Evolutionary conservation across 1,140 invertebrate species (phyloP).

Genomic region (Lasioglossum baleicum): DNA sequence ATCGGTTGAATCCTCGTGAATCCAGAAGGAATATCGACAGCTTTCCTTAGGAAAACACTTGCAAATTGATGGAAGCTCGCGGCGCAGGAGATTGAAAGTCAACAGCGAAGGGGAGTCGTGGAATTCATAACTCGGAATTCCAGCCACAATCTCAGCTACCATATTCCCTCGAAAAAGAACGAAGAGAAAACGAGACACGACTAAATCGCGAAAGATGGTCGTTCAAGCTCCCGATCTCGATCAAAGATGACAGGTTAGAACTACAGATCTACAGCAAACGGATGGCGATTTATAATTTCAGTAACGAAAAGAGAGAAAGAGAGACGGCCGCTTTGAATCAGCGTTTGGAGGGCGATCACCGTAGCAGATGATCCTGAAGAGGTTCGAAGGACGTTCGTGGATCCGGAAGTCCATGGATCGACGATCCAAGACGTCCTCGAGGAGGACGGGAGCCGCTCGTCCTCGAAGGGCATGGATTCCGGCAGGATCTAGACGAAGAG

Average conservation of each 20-base stretch:
- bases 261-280: not conserved
- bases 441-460: slow-evolving; percentile 30
- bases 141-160: not conserved
- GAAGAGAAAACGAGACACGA: too few relatives aligned
- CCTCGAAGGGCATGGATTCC: slow-evolving; percentile 19
- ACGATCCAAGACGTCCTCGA: slow-evolving; percentile 23
- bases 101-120: not conserved
- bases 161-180: not conserved
- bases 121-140: too few relatives aligned
- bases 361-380: not conserved
- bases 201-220: not conserved
- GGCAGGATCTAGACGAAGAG: not conserved
- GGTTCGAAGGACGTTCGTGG: not conserved
- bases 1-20: too few relatives aligned
- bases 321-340: not conserved
- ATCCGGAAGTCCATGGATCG: not conserved
- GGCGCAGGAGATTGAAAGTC: not conserved
- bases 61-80: not conserved
- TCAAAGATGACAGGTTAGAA: not conserved
- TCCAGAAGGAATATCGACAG: too few relatives aligned
- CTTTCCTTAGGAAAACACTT: too few relatives aligned
- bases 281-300: slow-evolving; percentile 26
- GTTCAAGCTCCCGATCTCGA: not conserved
- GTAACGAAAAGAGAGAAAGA: slow-evolving; percentile 12
- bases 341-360: not conserved